phyloP scores from a whole-genome alignment of 2,888 invertebrate species.

The Dynastes hyllus region DNA sequence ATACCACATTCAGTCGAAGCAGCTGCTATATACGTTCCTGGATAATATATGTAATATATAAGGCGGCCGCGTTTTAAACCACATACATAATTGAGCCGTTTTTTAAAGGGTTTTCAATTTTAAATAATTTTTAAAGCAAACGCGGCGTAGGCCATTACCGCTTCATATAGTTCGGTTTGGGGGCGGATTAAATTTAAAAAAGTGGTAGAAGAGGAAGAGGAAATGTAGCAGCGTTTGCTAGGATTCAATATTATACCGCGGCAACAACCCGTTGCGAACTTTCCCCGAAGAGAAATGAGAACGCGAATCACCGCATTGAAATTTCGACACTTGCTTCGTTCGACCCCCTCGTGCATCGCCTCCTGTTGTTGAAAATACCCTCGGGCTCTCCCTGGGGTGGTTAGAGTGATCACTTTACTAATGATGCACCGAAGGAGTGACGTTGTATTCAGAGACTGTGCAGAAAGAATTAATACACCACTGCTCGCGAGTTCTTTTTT shows the following conservation, averaged over 20 bases:
- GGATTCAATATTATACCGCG: constrained; percentile 21
- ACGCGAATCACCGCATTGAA: constrained; percentile 12
- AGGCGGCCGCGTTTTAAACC: not conserved
- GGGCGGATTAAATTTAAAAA: constrained; percentile 20
- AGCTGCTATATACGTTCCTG: not conserved
- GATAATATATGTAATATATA: not conserved
- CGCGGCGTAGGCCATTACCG: constrained; percentile 10
- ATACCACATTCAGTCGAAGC: not conserved
- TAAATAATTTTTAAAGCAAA: constrained; percentile 8
- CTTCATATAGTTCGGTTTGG: not conserved
- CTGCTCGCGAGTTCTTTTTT: no score
- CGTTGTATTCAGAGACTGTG: not conserved
- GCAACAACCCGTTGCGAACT: constrained; percentile 23
- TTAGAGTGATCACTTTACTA: constrained; percentile 19
- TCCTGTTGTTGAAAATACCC: constrained; percentile 7
- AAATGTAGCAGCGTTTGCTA: not conserved
- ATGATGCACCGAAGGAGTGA: constrained; percentile 17
- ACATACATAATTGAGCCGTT: constrained; percentile 29
- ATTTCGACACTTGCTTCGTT: constrained; percentile 16
- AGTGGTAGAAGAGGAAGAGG: not conserved
- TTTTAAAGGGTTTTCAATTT: constrained; percentile 31
- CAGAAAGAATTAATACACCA: not conserved
- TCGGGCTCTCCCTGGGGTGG: constrained; percentile 16
- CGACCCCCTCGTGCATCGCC: not conserved
- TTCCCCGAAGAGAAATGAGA: constrained; percentile 22